Base-by-base conservation (phyloP, 2,113 vertebrate species). In the Progne subis region DNA sequence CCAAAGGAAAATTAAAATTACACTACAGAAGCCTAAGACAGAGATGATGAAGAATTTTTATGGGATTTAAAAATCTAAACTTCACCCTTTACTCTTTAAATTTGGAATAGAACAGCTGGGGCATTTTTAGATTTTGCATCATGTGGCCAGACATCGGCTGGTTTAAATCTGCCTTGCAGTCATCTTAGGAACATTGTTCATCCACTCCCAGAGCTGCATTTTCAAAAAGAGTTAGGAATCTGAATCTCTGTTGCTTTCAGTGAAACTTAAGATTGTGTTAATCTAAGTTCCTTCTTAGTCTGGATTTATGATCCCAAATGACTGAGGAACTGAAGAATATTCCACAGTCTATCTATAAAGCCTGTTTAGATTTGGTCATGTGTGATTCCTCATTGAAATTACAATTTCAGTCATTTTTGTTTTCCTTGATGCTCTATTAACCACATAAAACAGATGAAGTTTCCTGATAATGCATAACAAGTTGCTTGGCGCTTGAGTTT, bases 71-170 rank as follows among this genome's bases (percentile, higher is more conserved):
- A 83, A 81, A n/a, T 64, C 61, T 76, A 64, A 86, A 91, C 92
- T 94, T 94, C 86, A 96, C 88, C 60, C 81, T 89, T 91, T 60
- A 44, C 69, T 90, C 68, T 95, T 97, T 93, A 96, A 96, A 94
- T 97, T 94, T 97, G 96, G 94, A 93, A 88, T 68, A 84, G 76
- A 95, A 93, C 92, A 96, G 95, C 94, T 97, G 94, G 90, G 91
- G 72, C 88, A 88, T 95, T 94, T 97, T 97, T 88, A 86, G 39
- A 86, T 93, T 92, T 95, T 88, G 26, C 60, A 83, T 90, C 82
- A 83, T 52, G 43, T 86, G 92, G 63, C 55, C 4, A 0, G 76
- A 86, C 79, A 67, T 53, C 0, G 1, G 29, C 60, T 83, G 86
- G 77, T 93, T 94, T 93, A 92, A 94, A 83, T 97, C 88, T 88